Evolutionary conservation across 2,888 invertebrate species (phyloP).

Genomic region (Balanococcus diminutus): DNA sequence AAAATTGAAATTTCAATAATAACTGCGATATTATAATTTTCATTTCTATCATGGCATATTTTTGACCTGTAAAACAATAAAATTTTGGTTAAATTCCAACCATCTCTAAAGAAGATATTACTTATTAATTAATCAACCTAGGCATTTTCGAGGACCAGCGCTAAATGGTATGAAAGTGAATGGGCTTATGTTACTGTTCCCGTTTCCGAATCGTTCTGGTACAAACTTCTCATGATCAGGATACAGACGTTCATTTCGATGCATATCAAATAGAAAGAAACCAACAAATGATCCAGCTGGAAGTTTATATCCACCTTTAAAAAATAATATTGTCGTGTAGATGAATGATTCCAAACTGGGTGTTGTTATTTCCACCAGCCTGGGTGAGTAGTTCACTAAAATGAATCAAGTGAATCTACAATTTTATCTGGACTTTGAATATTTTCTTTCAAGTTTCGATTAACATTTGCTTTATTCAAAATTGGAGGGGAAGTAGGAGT

Average conservation of each 20-base stretch:
- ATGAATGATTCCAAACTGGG: too few relatives aligned
- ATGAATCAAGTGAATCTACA: too few relatives aligned
- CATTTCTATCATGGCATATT: conserved; percentile 56
- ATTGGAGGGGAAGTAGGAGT: too few relatives aligned
- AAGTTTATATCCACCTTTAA: conserved; percentile 35
- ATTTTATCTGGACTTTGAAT: too few relatives aligned
- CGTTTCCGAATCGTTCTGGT: conserved; percentile 54
- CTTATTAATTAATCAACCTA: conserved; percentile 47
- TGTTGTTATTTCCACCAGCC: too few relatives aligned
- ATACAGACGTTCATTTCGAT: conserved; percentile 39
- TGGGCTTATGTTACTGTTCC: conserved; percentile 31
- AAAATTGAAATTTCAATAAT: conserved; percentile 40
- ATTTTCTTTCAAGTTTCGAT: too few relatives aligned
- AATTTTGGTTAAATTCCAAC: not conserved
- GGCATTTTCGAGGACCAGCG: conserved; percentile 56
- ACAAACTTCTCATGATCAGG: conserved; percentile 53
- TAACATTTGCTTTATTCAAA: too few relatives aligned
- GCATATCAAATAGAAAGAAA: conserved; percentile 35
- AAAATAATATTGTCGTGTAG: too few relatives aligned
- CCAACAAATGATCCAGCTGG: conserved; percentile 39
- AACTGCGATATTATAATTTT: conserved; percentile 52
- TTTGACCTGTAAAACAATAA: conserved; percentile 50
- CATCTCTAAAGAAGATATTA: not conserved
- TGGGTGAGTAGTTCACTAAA: too few relatives aligned
- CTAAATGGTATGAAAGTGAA: conserved; percentile 56